Evolutionary conservation across 30 jellyfish, hydroid and myxozoan species (phyloP), one percentile per base, ranked within the genome.

Genomic region (Mastigias papua): DNA sequence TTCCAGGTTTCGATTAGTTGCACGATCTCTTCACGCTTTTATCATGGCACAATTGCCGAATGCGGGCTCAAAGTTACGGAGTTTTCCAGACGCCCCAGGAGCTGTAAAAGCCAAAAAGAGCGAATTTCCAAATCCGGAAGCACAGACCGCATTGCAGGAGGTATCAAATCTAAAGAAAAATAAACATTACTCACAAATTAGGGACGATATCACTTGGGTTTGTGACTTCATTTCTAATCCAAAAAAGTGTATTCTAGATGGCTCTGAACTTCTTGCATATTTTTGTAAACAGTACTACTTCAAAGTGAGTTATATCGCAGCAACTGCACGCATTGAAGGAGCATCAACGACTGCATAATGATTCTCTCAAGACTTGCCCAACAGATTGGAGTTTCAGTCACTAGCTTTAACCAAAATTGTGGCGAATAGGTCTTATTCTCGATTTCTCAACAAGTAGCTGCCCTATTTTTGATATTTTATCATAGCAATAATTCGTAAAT

Each of bases 1-100:
- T n/a, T n/a, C 48, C 42, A 92, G 98, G 48, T 86, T 92, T 74
- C 83, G 98, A 49, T 48, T 92, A 3, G 76, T 81, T 16, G 98
- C 98, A 3, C 90, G 93, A 20, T 51, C 87, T 37, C 69, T 92
- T 22, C 91, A 92, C 68, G 68, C 82, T 8, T 92, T 92, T 73
- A 75, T 92, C 16, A 19, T 73, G 49, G 86, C 91, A 19, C 93
- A 92, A 60, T 25, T 92, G 46, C 91, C 93, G 1, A 37, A 74
- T 20, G n/a, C 83, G 60, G 86, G 86, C 19, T 42, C 82, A 21
- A 33, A 73, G 27, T 64, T 90, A 2, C 97, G 97, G 34, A 34
- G 72, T 17, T 29, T 32, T 46, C 87, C 90, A 2, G 81, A 82
- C 64, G 84, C 93, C n/a, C 94, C 97, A 21, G 98, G 97, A 25